These are phyloP conservation scores for Lysandra bellargus DNA, from an alignment of 2,888 invertebrate genomes.

Conservation along the genomic window DNA sequence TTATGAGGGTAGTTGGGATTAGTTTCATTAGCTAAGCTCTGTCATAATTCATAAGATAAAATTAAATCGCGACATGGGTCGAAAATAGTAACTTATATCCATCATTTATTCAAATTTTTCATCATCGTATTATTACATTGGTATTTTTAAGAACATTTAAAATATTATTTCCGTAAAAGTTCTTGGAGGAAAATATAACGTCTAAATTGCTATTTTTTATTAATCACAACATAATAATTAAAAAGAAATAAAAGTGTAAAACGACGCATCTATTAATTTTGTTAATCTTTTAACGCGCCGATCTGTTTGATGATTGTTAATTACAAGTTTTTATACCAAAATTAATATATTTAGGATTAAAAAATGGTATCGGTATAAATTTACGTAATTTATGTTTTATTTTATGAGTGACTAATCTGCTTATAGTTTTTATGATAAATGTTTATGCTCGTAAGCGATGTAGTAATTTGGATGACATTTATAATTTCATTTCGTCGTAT, in stretches of 20 bases:
- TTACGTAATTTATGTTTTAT: constrained; percentile 67
- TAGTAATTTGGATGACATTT: constrained; percentile 32
- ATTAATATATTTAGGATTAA: constrained; percentile 52
- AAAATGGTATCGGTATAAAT: constrained; percentile 73
- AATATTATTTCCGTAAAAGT: neutral
- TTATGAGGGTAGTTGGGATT: neutral
- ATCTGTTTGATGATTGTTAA: constrained; percentile 43
- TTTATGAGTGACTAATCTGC: constrained; percentile 63
- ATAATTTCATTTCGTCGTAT: constrained; percentile 28
- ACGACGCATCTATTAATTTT: constrained; percentile 8
- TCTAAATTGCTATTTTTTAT: neutral
- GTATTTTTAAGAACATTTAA: neutral
- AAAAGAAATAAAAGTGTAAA: neutral
- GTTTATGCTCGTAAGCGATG: constrained; percentile 33
- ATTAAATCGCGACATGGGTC: too few species aligned
- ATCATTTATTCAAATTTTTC: too few species aligned
- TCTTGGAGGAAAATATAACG: neutral
- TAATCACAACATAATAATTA: neutral
- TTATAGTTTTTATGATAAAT: constrained; percentile 47
- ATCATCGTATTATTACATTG: too few species aligned
- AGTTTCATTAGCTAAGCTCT: too few species aligned
- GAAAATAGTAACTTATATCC: too few species aligned
- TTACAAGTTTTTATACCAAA: constrained; percentile 28
- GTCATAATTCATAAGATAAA: too few species aligned
- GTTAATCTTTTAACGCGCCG: constrained; percentile 30